Base-by-base conservation (phyloP, 1,140 invertebrate species). In the Teleogryllus occipitalis region DNA sequence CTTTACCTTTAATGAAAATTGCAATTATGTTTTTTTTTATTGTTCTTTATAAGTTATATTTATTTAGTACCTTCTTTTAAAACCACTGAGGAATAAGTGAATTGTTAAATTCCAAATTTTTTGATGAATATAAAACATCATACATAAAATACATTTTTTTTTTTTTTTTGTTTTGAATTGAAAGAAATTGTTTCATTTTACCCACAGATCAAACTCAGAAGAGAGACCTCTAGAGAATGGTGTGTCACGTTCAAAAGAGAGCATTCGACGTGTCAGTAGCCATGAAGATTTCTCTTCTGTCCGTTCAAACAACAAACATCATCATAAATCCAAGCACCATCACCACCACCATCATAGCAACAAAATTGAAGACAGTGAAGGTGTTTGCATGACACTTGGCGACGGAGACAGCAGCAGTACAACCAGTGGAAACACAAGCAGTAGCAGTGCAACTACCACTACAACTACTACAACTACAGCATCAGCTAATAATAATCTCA, bases 241-340 rank as follows among this genome's bases (percentile, higher is more conserved):
- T 77, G 83, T 83, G 46, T 83, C 84, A 14, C 85, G 87, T 27
- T 83, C 84, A 14, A 78, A 78, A 46, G 83, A 85, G 39, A 87
- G 87, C 54, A 91, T 91, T 47, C 85, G 91, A 54, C 85, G 90
- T 79, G 90, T 91, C 8, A 91, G 89, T 74, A 91, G 90, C 80
- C 90, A 91, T 84, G 91, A 91, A 82, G 90, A 91, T 84, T 91
- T 92, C 82, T 82, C 80, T 76, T 76, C 47, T n/a, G 81, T 79
- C 7, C 79, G 76, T 54, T 39, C 10, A 5, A 74, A 72, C 21
- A 21, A 27, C 8, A 54, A 76, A 39, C 77, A 82, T 54, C 54
- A 65, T 65, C 54, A 65, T 18, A 76, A 12, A 15, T 54, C 79
- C 22, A 47, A 46, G 27, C 76, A 76, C 14, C 77, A 72, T 27